Percentiles rank a stretch among this genome's conserved stretches.
phyloP scores from a whole-genome alignment of 2,797 vertebrate genomes.

The Ambastaia sidthimunki region DNA sequence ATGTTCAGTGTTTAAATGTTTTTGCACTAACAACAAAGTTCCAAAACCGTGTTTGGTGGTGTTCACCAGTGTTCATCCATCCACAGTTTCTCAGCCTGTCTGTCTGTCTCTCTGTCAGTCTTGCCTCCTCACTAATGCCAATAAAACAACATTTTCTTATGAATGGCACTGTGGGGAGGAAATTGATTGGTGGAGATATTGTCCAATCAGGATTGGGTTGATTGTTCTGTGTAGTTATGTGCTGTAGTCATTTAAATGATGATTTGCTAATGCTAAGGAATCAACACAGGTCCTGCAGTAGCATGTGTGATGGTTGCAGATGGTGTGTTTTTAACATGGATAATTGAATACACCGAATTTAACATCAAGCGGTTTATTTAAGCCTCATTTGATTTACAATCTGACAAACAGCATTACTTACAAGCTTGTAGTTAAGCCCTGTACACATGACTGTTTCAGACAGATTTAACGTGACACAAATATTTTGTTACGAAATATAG shows the following conservation, averaged over 20 bases:
- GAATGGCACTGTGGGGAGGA: background rate
- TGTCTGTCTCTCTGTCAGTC: too few species aligned
- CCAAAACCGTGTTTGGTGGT: too few species aligned
- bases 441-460: background rate
- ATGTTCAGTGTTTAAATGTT: background rate
- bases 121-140: too few species aligned
- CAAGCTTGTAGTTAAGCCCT: background rate
- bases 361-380: conserved; percentile 22
- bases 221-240: background rate
- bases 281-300: conserved; percentile 9
- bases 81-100: too few species aligned
- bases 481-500: too few species aligned
- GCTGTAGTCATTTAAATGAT: conserved; percentile 8
- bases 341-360: conserved; percentile 28
- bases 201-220: background rate
- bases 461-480: background rate
- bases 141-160: background rate
- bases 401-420: conserved; percentile 9
- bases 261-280: conserved; percentile 8
- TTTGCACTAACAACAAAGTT: too few species aligned
- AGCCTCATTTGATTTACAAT: conserved; percentile 8
- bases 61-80: too few species aligned
- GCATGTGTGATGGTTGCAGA: background rate
- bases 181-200: background rate
- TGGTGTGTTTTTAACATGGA: conserved; percentile 17